Evolutionary conservation across 1,140 invertebrate genomes (phyloP), one percentile per base, ranked within the genome.

Genomic region (Drosophila murphyi): DNA sequence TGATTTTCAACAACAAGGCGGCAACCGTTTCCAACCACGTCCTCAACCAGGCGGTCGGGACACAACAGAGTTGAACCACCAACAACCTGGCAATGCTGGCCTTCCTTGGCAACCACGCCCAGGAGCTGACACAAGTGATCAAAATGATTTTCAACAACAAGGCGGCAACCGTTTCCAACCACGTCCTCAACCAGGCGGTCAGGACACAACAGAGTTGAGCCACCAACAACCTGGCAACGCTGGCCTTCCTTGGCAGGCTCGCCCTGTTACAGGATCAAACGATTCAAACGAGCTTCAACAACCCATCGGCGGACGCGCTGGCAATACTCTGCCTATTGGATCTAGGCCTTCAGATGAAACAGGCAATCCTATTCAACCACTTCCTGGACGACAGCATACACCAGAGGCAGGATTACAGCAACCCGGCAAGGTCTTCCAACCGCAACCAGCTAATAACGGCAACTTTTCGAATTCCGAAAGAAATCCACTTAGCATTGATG

Each of bases 91-190:
- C 31, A 32, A 45, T 5, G 5, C 2, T 43, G 41, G 31, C 29
- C 39, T 28, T 0, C 28, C 28, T 8, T 31, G 78, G 5, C 80
- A 82, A 32, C 79, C 79, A 8, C 59, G 63, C n/a, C 77, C 77
- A 5, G 39, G 20, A 12, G 29, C 20, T 2, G n/a, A 12, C 4
- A 6, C 7, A 5, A 41, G 2, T n/a, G 12, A 43, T 50, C 39
- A 12, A 39, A 29, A 1, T 31, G 55, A 50, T 4, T 39, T 74
- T n/a, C 63, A 54, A 7, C 52, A 60, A n/a, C 39, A 43, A n/a
- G 3, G 10, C 39, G n/a, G 10, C 39, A 43, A 43, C 39, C 39
- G 4, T n/a, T 6, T n/a, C 39, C 39, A 43, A 43, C 39, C n/a
- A 8, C 1, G 3, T 39, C 7, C 37, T 3, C 7, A 39, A 3